Evolutionary conservation across 2,113 vertebrate genomes (phyloP).

Genomic region (Pantherophis guttatus): DNA sequence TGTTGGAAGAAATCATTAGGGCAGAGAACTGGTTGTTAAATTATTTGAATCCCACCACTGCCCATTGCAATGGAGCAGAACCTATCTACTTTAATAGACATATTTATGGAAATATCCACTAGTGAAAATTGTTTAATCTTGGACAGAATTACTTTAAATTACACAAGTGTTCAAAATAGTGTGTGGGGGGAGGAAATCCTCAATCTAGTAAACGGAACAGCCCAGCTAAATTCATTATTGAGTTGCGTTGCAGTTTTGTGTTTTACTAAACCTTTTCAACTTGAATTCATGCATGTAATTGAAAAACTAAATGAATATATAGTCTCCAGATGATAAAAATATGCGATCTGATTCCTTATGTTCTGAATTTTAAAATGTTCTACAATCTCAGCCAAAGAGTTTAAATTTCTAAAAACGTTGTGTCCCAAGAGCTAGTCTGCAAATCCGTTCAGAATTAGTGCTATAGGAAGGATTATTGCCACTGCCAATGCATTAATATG

Average conservation of each 20-base stretch:
- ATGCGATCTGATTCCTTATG: not conserved
- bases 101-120: not conserved
- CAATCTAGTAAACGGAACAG: not conserved
- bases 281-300: not conserved
- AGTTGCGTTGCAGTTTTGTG: not conserved
- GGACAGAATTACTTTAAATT: not conserved
- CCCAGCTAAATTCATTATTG: not conserved
- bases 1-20: too few species aligned
- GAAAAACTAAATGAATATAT: slow-evolving; percentile 10
- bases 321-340: slow-evolving; percentile 11
- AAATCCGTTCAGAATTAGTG: slow-evolving; percentile 7
- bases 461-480: not conserved
- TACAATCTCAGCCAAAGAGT: not conserved
- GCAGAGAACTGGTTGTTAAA: too few species aligned
- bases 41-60: too few species aligned
- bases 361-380: slow-evolving; percentile 6
- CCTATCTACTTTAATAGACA: not conserved
- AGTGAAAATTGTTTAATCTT: not conserved
- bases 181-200: not conserved
- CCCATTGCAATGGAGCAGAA: not conserved
- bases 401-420: not conserved
- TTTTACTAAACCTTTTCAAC: not conserved
- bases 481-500: not conserved
- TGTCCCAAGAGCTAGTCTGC: not conserved
- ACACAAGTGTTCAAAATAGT: not conserved